Percentiles rank a stretch among this genome's conserved stretches.
Conservation (phyloP, 1,140 invertebrate genomes). For the Heliconius nattereri region DNA sequence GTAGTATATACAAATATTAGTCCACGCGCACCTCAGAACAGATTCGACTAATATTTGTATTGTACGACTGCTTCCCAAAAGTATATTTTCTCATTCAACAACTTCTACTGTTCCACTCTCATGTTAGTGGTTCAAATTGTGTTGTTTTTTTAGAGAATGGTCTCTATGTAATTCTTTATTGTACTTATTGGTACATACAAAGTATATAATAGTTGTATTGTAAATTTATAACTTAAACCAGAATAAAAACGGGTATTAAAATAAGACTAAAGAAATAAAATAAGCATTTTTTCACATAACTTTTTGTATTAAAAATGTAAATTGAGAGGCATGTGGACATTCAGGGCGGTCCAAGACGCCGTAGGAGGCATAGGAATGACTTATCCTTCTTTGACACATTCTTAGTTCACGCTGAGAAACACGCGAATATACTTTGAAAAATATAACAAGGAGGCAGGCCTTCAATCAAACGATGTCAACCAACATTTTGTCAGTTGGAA, state of each 20-base stretch:
- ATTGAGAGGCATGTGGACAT: constrained; percentile 59
- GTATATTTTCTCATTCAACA: constrained; percentile 77
- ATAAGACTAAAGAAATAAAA: background rate
- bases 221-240: background rate
- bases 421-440: constrained; percentile 70
- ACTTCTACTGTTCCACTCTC: constrained; percentile 67
- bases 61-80: constrained; percentile 73
- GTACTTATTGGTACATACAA: background rate
- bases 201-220: background rate
- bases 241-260: background rate
- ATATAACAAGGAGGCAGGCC: constrained; percentile 43
- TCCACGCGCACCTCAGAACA: constrained; percentile 67
- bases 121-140: constrained; percentile 52
- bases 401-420: constrained; percentile 72
- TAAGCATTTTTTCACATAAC: background rate
- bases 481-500: constrained; percentile 50
- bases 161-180: constrained; percentile 2
- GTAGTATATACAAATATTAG: constrained; percentile 69
- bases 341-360: constrained; percentile 49
- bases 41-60: constrained; percentile 77
- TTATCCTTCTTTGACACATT: constrained; percentile 60
- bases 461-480: constrained; percentile 67
- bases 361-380: constrained; percentile 56
- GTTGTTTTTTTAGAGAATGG: constrained; percentile 53
- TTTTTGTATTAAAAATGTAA: constrained; percentile 59